phyloP scores from a whole-genome alignment of 2,113 vertebrate species.

The Solenodon paradoxus region DNA sequence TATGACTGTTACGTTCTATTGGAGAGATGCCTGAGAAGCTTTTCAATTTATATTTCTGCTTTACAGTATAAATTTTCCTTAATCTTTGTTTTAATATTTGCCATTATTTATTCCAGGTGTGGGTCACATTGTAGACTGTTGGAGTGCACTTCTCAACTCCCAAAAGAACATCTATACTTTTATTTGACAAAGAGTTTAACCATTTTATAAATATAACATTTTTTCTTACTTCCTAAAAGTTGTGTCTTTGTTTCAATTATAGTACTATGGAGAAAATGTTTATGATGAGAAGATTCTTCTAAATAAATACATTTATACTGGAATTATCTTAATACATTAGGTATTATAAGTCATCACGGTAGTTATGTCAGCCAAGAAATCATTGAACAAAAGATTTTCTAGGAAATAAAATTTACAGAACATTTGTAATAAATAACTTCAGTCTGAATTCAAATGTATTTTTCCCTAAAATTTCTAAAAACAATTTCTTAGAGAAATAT shows the following conservation, averaged over 20 bases:
- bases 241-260: background rate
- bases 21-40: background rate
- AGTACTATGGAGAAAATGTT: too few relatives aligned
- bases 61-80: background rate
- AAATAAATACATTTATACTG: background rate
- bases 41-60: background rate
- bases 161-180: background rate
- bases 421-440: background rate
- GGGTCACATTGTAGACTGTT: background rate
- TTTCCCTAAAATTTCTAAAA: background rate
- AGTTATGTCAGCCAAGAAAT: background rate
- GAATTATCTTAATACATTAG: background rate
- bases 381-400: background rate
- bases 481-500: background rate
- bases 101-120: background rate
- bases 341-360: background rate
- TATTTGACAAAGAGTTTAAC: background rate
- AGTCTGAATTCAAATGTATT: background rate
- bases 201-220: background rate
- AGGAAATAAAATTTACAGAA: background rate
- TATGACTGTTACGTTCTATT: background rate
- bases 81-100: background rate
- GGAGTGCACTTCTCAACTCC: background rate
- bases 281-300: background rate
- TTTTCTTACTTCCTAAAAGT: background rate